Conservation (phyloP, 2,888 invertebrate genomes). For the Acanthosepion lycidas region DNA sequence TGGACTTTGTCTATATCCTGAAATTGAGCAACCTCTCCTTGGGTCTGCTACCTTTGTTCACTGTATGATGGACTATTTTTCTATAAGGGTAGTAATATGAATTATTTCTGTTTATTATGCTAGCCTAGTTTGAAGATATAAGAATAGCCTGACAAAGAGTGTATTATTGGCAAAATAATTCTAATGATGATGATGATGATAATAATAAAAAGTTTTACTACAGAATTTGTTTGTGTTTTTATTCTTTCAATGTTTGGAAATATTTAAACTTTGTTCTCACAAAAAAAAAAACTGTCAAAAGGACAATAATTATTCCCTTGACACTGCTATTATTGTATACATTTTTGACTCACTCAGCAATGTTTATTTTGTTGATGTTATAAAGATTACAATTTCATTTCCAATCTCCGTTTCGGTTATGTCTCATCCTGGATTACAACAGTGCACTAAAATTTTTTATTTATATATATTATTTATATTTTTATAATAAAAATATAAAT, state of each 20-base stretch:
- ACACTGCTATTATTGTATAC: too few relatives aligned
- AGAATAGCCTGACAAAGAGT: slow-evolving; percentile 15
- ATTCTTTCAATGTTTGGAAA: neutral
- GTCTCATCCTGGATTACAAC: too few relatives aligned
- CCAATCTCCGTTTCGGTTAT: too few relatives aligned
- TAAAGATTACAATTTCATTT: too few relatives aligned
- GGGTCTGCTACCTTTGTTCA: neutral
- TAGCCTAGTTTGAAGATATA: neutral
- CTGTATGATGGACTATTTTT: slow-evolving; percentile 20
- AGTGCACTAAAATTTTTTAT: too few relatives aligned
- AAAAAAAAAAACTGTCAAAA: too few relatives aligned
- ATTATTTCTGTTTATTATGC: neutral
- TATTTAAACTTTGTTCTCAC: too few relatives aligned
- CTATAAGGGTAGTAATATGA: neutral
- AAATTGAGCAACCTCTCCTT: neutral
- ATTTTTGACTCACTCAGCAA: too few relatives aligned
- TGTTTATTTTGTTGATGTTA: too few relatives aligned
- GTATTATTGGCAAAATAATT: neutral
- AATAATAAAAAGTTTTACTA: slow-evolving; percentile 14
- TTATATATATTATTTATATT: too few relatives aligned
- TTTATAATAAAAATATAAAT: too few relatives aligned
- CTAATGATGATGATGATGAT: neutral
- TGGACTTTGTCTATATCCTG: neutral
- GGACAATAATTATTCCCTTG: too few relatives aligned
- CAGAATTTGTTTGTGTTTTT: neutral